Evolutionary conservation across 2,113 vertebrate genomes (phyloP), one percentile per base, ranked within the genome.

Genomic region (Rhizomys pruinosus): DNA sequence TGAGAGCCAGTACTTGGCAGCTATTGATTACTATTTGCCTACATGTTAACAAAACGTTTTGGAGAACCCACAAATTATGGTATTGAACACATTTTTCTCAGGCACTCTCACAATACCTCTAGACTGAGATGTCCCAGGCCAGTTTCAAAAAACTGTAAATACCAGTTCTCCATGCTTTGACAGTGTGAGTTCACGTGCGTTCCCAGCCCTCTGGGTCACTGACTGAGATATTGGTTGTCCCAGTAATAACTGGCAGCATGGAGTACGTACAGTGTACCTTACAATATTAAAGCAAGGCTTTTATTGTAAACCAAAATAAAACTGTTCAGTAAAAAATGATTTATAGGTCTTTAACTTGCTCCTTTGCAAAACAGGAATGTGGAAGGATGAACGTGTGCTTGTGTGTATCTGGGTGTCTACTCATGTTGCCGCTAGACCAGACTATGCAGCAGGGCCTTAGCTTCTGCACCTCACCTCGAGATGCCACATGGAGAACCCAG

Each of bases 261-360:
- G 95, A 96, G 61, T 96, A 94, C 98, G 97, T 97, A 93, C 97
- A 73, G 92, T 96, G 93, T 97, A 96, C 97, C 97, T 97, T 94
- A 94, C 95, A 96, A 96, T 97, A 96, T 95, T 52, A 44, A 84
- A 94, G 84, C 93, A 97, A 97, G 97, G 94, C 98, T 99, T 99
- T 98, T 98, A 98, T 98, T 98, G 98, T 89, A 97, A 97, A 95
- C 55, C 96, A 97, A 98, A 99, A 99, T 99, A 99, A 99, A 99
- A 98, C 98, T 98, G 97, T 98, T 99, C 93, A 97, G n/a, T n/a
- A 52, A 52, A 52, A 52, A 52, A 52, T 29, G 9, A 89, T 61
- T 42, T 34, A 76, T 42, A 22, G 68, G 34, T 66, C 34, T 87
- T 22, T 47, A 22, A 68, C n/a, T 37, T 80, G 3, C 15, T 63